Evolutionary conservation across 1,140 invertebrate species (phyloP).

Genomic region (Sminthurinus signatus): DNA sequence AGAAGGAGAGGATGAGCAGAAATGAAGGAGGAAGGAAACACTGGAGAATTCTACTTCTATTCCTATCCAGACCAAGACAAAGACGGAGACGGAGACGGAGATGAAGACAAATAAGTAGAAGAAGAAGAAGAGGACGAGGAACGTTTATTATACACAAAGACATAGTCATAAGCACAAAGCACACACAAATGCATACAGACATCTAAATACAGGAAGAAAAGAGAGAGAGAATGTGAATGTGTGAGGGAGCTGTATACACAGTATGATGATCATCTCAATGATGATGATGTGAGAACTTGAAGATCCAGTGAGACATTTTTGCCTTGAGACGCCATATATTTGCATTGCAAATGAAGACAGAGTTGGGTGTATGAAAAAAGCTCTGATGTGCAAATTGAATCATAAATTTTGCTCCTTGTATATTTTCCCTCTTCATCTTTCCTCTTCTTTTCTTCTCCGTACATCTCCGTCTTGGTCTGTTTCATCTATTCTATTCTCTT

Average conservation of each 20-base stretch:
- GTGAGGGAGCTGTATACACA: no score
- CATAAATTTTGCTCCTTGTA: conserved; percentile 36
- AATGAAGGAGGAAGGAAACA: no score
- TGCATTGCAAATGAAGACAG: conserved; percentile 38
- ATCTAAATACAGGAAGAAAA: background rate
- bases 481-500: conserved; percentile 9
- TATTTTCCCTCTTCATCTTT: conserved; percentile 7
- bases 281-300: conserved; percentile 32
- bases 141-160: background rate
- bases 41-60: no score
- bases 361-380: conserved; percentile 30
- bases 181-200: background rate
- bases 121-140: background rate
- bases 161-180: background rate
- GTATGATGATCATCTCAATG: conserved; percentile 11
- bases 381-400: conserved; percentile 41
- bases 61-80: no score
- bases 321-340: conserved; percentile 30
- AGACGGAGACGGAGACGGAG: no score
- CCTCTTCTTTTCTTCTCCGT: conserved; percentile 3
- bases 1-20: no score
- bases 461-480: background rate
- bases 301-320: conserved; percentile 36
- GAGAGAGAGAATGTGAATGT: background rate
- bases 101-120: background rate